Base-by-base conservation (phyloP, 2,888 invertebrate species). In the Drosophila pegasa region DNA sequence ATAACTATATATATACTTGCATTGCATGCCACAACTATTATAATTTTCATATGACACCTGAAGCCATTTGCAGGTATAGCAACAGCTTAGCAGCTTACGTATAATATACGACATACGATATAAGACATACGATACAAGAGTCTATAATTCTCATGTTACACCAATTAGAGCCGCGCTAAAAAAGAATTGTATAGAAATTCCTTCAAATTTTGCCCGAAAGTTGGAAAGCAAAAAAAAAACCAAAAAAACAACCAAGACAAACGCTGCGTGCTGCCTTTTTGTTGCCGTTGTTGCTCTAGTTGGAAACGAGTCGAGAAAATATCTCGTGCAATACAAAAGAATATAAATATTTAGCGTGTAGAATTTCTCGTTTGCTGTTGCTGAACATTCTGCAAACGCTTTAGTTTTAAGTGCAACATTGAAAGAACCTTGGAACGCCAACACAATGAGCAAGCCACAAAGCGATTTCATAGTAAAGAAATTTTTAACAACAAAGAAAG, bases 401-500 rank as follows among this genome's bases (percentile, higher is more conserved):
- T 57, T 59, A 43, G 40, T 43, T 71, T 72, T 73, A 47, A 29
- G 31, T 31, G 62, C 37, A 73, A 66, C 69, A 66, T 71, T 69
- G 60, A 78, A 52, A 41, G 48, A 76, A 78, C 76, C 78, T 76
- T 76, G 78, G 59, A 37, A 62, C 38, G 43, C 65, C 48, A 60
- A 68, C 67, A 67, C 77, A 67, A 54, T 50, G 37, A 54, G 18
- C 55, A 40, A 56, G 37, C 33, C 25, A n/a, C 50, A 56, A 55
- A 35, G 41, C 37, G 38, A 38, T 43, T 56, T 57, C 25, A 31
- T 29, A 20, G 51, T 48, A 54, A 52, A 43, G 52, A 71, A 74
- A 58, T 80, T 59, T 69, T 59, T 9, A 33, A 31, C 31, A 8
- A 60, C 25, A 64, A 75, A 54, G 59, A 55, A 68, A 66, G 54